Conservation (phyloP, 35 echinoderm and acorn worm genomes). For the Stichopus chloronotus region DNA sequence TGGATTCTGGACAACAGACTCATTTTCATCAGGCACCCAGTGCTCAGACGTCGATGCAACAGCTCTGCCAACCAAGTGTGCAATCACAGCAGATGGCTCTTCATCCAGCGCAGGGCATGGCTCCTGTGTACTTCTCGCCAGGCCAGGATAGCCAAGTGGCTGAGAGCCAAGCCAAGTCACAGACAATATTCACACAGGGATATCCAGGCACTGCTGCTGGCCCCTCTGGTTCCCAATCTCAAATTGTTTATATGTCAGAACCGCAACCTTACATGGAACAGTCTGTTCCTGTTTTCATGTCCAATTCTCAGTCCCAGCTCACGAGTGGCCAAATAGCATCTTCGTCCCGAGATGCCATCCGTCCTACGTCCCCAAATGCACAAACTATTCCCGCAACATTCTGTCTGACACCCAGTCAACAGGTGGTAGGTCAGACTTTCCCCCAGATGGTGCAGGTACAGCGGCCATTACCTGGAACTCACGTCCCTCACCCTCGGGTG, state of each 20-base stretch:
- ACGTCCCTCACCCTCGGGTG: neutral
- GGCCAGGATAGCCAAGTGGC: slow-evolving; percentile 34
- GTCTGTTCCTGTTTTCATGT: slow-evolving; percentile 29
- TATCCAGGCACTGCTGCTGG: slow-evolving; percentile 25
- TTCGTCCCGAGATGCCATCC: slow-evolving; percentile 50
- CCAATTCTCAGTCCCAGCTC: slow-evolving; percentile 24
- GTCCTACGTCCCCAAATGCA: slow-evolving; percentile 50
- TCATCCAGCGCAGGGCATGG: neutral
- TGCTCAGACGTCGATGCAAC: slow-evolving; percentile 38
- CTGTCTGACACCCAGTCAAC: neutral
- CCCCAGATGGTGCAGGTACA: slow-evolving; percentile 36
- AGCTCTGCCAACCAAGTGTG: slow-evolving; percentile 57
- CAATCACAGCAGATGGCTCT: slow-evolving; percentile 47
- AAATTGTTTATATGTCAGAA: slow-evolving; percentile 57
- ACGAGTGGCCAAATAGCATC: slow-evolving; percentile 51
- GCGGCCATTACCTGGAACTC: neutral
- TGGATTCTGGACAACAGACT: slow-evolving; percentile 1
- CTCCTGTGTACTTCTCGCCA: slow-evolving; percentile 5
- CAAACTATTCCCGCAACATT: slow-evolving; percentile 42
- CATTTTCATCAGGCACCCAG: slow-evolving; percentile 29
- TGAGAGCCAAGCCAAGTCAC: slow-evolving; percentile 42
- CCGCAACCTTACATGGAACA: slow-evolving; percentile 17
- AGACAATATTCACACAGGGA: slow-evolving; percentile 42
- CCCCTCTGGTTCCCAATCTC: slow-evolving; percentile 12
- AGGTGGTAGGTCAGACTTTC: slow-evolving; percentile 31